Conservation (phyloP, 2,797 vertebrate genomes). For the Enteromius treurensis region DNA sequence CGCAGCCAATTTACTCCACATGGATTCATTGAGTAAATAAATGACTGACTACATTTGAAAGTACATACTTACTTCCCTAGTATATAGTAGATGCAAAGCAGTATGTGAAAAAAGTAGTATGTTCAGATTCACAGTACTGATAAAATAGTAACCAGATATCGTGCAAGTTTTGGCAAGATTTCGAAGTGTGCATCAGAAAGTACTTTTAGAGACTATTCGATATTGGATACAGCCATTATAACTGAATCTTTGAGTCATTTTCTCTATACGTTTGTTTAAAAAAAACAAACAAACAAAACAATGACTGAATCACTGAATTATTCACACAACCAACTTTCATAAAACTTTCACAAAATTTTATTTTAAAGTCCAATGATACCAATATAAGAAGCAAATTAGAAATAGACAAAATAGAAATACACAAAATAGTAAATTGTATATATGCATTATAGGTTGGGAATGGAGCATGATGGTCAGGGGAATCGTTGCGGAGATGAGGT, state of each 20-base stretch:
- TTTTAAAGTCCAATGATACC: neutral
- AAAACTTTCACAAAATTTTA: too few species aligned
- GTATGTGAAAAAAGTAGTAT: neutral
- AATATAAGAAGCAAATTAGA: neutral
- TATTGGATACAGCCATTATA: neutral
- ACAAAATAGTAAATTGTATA: neutral
- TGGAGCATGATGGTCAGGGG: constrained; percentile 93
- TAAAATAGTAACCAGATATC: neutral
- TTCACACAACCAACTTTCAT: neutral
- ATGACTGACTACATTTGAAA: neutral
- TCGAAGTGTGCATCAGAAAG: neutral
- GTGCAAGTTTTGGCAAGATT: neutral
- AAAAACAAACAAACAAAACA: neutral
- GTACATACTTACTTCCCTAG: neutral
- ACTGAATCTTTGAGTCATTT: neutral
- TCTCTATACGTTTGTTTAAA: neutral
- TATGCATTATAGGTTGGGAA: constrained; percentile 79
- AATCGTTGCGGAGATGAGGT: constrained; percentile 93
- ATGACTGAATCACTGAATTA: neutral
- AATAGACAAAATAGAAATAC: too few species aligned
- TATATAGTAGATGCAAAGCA: neutral
- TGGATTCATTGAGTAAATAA: neutral
- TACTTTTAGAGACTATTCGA: neutral
- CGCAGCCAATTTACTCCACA: neutral
- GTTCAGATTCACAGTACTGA: neutral